A percentile compares a stretch with the other conserved stretches of the same genome.
Evolutionary conservation across 2,888 invertebrate species (phyloP).

Genomic region (Minunthozetes semirufus): DNA sequence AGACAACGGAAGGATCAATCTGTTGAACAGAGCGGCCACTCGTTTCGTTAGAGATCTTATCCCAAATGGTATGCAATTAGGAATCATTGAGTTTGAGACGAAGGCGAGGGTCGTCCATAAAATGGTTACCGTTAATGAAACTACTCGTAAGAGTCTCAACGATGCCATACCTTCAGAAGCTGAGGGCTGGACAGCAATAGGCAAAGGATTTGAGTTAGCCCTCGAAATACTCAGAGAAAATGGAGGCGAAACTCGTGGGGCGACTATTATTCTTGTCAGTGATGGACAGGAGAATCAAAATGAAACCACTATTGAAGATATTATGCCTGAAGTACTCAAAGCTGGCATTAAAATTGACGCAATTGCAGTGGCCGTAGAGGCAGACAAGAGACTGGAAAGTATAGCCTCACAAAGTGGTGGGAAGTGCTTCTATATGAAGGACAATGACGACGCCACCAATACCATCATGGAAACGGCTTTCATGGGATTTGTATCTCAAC

Average conservation of each 20-base stretch:
- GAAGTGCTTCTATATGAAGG: slow-evolving; percentile 41
- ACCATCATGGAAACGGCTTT: slow-evolving; percentile 40
- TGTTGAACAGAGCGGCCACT: slow-evolving; percentile 55
- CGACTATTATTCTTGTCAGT: slow-evolving; percentile 41
- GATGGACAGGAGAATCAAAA: slow-evolving; percentile 40
- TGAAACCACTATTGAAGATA: slow-evolving; percentile 39
- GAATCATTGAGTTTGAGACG: slow-evolving; percentile 46
- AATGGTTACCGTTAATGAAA: slow-evolving; percentile 40
- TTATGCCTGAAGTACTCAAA: slow-evolving; percentile 41
- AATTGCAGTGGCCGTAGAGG: slow-evolving; percentile 41
- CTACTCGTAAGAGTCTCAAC: slow-evolving; percentile 40
- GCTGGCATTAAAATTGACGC: slow-evolving; percentile 42
- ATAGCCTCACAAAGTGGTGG: slow-evolving; percentile 41
- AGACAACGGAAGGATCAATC: slow-evolving; percentile 51
- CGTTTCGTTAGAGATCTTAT: slow-evolving; percentile 57
- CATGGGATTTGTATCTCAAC: slow-evolving; percentile 41
- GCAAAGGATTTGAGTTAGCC: slow-evolving; percentile 40
- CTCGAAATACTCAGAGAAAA: slow-evolving; percentile 35
- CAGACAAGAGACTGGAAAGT: slow-evolving; percentile 42
- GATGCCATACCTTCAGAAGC: slow-evolving; percentile 42
- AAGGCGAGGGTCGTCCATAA: slow-evolving; percentile 37
- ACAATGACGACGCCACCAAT: slow-evolving; percentile 40
- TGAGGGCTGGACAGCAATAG: slow-evolving; percentile 43
- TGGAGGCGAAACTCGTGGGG: slow-evolving; percentile 38
- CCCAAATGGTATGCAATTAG: slow-evolving; percentile 47